These are phyloP conservation scores for Sarcoramphus papa DNA, from an alignment of 2,797 vertebrate genomes.

Conservation along the genomic window DNA sequence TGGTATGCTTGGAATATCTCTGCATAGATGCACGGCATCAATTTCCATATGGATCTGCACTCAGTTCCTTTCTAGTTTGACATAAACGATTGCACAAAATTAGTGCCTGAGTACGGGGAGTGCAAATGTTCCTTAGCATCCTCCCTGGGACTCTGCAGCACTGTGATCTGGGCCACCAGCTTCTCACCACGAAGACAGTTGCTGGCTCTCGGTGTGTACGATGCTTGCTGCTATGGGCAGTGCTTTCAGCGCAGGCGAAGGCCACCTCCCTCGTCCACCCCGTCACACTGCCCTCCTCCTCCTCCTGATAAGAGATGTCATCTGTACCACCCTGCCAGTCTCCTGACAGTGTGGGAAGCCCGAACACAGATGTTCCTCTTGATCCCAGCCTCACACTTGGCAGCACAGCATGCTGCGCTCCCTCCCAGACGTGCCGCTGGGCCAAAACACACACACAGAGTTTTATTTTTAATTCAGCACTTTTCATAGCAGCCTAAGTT, in stretches of 20 bases:
- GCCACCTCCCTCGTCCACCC: not conserved
- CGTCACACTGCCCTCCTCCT: not conserved
- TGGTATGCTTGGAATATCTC: conserved; percentile 28
- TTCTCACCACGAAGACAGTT: not conserved
- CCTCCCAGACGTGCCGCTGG: not conserved
- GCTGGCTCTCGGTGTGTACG: rapidly evolving
- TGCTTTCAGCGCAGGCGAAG: not conserved
- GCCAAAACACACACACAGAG: conserved; percentile 13
- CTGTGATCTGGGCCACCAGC: not conserved
- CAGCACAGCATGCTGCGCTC: not conserved
- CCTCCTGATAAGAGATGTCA: not conserved
- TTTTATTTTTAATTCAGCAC: conserved; percentile 20
- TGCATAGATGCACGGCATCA: not conserved
- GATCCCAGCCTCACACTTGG: not conserved
- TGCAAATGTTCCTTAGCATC: not conserved
- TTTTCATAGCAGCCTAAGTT: not conserved
- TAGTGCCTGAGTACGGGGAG: not conserved
- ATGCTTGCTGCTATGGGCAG: not conserved
- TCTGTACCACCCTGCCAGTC: not conserved
- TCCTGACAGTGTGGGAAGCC: not conserved
- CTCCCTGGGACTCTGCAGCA: not conserved
- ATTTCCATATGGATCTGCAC: conserved; percentile 23
- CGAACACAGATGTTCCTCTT: not conserved
- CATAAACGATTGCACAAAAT: not conserved
- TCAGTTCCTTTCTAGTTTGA: not conserved